Evolutionary conservation across 2,888 invertebrate genomes (phyloP).

Genomic region (Thysanoteuthis rhombus): DNA sequence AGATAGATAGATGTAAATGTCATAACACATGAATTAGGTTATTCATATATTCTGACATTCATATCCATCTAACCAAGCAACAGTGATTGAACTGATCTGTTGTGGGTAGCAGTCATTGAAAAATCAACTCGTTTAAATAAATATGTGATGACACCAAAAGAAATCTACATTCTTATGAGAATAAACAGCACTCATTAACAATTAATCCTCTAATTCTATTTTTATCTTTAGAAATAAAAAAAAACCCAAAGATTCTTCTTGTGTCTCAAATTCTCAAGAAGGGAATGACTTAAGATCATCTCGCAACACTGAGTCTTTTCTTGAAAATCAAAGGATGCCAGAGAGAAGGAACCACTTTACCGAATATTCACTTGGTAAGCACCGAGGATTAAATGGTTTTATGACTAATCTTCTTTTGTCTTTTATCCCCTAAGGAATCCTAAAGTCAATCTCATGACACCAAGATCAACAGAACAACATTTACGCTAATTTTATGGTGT

Average conservation of each 20-base stretch:
- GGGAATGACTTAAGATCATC: background rate
- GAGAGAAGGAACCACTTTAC: background rate
- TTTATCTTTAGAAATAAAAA: too few species aligned
- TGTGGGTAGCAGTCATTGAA: too few species aligned
- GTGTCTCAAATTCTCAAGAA: background rate
- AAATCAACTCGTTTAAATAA: too few species aligned
- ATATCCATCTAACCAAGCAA: too few species aligned
- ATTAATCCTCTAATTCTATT: too few species aligned
- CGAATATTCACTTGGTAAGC: background rate
- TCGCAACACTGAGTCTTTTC: background rate
- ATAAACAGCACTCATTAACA: too few species aligned
- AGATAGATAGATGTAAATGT: too few species aligned
- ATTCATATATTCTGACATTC: too few species aligned
- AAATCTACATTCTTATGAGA: too few species aligned
- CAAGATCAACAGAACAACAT: background rate
- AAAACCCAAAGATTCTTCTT: background rate
- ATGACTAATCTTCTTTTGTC: constrained; percentile 12
- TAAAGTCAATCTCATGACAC: background rate
- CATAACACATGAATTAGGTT: too few species aligned
- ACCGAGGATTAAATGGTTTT: background rate
- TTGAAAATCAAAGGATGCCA: background rate
- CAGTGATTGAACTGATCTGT: too few species aligned
- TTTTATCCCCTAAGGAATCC: background rate
- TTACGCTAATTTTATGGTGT: background rate
- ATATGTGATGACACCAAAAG: too few species aligned